Evolutionary conservation across 2,888 invertebrate species (phyloP), one percentile per base, ranked within the genome.

Genomic region (Zonitis immaculata): DNA sequence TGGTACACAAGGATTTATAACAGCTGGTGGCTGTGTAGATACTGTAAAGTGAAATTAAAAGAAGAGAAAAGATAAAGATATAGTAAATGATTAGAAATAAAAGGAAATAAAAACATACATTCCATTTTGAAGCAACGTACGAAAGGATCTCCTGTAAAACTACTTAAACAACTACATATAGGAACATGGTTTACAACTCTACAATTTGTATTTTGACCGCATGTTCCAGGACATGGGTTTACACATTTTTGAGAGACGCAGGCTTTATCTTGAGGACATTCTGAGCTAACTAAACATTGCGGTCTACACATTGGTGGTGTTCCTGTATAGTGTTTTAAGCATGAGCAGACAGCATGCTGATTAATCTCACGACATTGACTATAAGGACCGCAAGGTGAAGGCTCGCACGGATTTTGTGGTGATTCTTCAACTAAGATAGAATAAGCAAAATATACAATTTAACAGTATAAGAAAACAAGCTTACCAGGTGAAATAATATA

Each of bases 1-100:
- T 11, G 91, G 90, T 44, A 81, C 77, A 71, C 91, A 91, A 26
- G 90, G 90, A 70, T 89, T 85, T 57, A 76, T 76, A 42, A 73
- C 69, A 56, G 72, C 71, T 62, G 69, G 72, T 48, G 76, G 68
- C 47, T 75, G 72, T 52, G 76, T 67, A 30, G 74, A 73, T 58
- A 79, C 79, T 69, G 76, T 71, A 73, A 68, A 35, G 25, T 46
- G 51, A 47, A 60, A n/a, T n/a, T n/a, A 35, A 48, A 57, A 57
- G 28, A 52, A 54, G 32, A 49, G 43, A 30, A 52, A 47, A 45
- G 46, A 53, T 42, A 50, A 27, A 49, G 35, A 49, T 50, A 27
- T 49, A 53, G 43, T 28, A 32, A 46, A 47, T 46, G 12, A 35
- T 39, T 18, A 54, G n/a, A 56, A 46, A 47, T 44, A 35, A 42